These are phyloP conservation scores for Lophura nycthemera DNA, from an alignment of 2,113 vertebrate species.

Conservation along the genomic window DNA sequence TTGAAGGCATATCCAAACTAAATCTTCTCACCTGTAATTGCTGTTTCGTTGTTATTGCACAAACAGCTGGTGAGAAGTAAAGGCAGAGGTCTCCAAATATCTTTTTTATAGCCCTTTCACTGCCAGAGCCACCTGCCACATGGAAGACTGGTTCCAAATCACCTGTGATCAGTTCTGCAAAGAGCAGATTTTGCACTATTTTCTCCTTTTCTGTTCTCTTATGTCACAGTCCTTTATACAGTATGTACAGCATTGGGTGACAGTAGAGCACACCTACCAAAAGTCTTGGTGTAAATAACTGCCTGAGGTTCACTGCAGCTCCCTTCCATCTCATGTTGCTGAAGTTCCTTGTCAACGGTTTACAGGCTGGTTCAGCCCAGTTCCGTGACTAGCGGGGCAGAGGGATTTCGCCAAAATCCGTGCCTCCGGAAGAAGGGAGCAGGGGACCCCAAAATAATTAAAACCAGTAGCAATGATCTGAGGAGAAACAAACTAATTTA, in stretches of 20 bases:
- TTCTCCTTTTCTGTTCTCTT: neutral
- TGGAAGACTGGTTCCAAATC: neutral
- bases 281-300: neutral
- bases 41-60: neutral
- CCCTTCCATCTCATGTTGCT: neutral
- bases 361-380: too few relatives aligned
- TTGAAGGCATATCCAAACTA: neutral
- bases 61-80: neutral
- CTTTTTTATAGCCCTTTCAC: neutral
- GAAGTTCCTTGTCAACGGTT: neutral
- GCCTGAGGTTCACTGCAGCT: neutral
- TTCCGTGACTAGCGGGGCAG: too few relatives aligned
- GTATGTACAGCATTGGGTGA: neutral
- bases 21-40: neutral
- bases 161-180: neutral
- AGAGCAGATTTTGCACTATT: neutral
- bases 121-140: neutral
- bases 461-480: too few relatives aligned
- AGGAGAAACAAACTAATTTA: too few relatives aligned
- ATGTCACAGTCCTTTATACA: accelerated
- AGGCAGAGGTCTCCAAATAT: neutral
- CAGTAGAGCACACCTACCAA: neutral
- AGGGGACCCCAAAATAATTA: too few relatives aligned
- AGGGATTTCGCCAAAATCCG: too few relatives aligned
- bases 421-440: too few relatives aligned